Evolutionary conservation across 2,113 vertebrate genomes (phyloP).

Genomic region (Corynorhinus townsendii): DNA sequence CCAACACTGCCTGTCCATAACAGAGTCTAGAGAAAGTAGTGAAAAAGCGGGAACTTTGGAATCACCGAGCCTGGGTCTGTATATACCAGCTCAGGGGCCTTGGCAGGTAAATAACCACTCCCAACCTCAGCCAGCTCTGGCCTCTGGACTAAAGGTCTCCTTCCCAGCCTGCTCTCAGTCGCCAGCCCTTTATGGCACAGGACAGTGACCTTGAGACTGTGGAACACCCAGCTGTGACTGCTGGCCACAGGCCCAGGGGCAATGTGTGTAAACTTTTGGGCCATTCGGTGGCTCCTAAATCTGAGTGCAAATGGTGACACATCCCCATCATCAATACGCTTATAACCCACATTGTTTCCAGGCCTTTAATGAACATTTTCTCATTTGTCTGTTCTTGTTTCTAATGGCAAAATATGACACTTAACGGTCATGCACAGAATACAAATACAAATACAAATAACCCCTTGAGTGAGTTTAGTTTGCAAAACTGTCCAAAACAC

Average conservation of each 20-base stretch:
- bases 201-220: neutral
- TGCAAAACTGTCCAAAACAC: neutral
- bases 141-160: neutral
- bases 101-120: neutral
- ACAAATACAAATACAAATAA: fast-evolving
- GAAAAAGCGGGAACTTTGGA: neutral
- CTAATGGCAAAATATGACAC: neutral
- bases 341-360: neutral
- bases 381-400: neutral
- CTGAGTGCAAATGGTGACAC: neutral
- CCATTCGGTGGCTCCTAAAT: neutral
- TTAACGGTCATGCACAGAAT: neutral
- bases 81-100: neutral
- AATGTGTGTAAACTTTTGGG: neutral
- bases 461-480: neutral
- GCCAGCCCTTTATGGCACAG: neutral
- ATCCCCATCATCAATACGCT: neutral
- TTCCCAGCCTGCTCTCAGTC: neutral
- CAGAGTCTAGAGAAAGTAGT: neutral
- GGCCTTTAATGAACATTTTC: neutral
- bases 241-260: neutral
- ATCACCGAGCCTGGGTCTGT: neutral
- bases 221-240: neutral
- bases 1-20: neutral
- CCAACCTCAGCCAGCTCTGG: neutral